Conservation (phyloP, 1,140 invertebrate species). For the Helicoverpa armigera region DNA sequence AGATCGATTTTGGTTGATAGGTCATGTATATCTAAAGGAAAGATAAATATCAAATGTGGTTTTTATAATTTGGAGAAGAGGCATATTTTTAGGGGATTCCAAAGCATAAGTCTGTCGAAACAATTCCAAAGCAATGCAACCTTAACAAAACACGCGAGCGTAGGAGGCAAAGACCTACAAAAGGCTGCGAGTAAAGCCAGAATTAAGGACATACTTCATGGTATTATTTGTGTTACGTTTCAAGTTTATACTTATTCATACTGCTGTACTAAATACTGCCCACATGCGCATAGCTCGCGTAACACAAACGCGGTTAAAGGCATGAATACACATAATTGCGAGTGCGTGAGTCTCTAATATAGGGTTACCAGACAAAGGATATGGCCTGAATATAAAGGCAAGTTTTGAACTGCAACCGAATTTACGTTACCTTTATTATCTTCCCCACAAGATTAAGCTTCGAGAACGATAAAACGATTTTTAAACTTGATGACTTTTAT, state of each 20-base stretch:
- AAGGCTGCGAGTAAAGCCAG: slow-evolving; percentile 23
- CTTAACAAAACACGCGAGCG: slow-evolving; percentile 9
- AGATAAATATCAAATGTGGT: too few relatives aligned
- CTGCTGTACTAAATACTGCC: slow-evolving; percentile 45
- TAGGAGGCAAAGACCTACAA: slow-evolving; percentile 36
- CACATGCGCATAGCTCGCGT: slow-evolving; percentile 41
- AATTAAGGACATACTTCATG: slow-evolving; percentile 39
- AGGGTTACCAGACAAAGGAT: slow-evolving; percentile 41
- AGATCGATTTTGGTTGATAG: slow-evolving; percentile 11
- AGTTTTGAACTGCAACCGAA: not conserved
- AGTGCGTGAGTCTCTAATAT: slow-evolving; percentile 39
- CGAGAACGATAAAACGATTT: too few relatives aligned
- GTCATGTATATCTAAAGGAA: too few relatives aligned
- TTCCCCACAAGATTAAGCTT: too few relatives aligned
- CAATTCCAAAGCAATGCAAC: slow-evolving; percentile 3
- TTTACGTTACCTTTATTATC: not conserved
- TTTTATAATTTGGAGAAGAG: not conserved
- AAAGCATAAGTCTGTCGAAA: not conserved
- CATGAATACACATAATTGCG: slow-evolving; percentile 58
- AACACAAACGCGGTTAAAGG: slow-evolving; percentile 49
- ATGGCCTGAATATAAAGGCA: not conserved
- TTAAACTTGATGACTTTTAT: too few relatives aligned
- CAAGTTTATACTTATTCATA: slow-evolving; percentile 50
- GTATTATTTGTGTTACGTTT: slow-evolving; percentile 46
- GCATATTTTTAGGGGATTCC: not conserved